Conservation (phyloP, 2,797 vertebrate genomes). For the Sebastes miniatus region DNA sequence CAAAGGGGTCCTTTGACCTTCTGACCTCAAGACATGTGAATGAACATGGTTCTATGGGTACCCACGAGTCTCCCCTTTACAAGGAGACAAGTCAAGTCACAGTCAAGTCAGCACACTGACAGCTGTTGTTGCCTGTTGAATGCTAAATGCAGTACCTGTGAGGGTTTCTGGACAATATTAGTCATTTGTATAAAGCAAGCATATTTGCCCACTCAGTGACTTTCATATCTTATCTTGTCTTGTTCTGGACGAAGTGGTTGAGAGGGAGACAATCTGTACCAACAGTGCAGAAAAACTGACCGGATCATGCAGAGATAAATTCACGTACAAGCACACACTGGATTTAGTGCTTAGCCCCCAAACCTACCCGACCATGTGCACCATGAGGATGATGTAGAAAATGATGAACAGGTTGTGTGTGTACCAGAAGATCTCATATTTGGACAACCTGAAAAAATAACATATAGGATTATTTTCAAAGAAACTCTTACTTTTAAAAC, state of each 20-base stretch:
- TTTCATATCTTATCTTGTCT: background rate
- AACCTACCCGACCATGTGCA: slow-evolving; percentile 95
- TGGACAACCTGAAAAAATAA: slow-evolving; percentile 85
- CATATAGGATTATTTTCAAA: background rate
- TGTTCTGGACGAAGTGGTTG: background rate
- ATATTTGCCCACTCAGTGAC: background rate
- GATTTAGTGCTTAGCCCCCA: background rate
- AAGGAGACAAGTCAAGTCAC: too few relatives aligned
- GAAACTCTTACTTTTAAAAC: background rate
- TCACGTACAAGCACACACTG: background rate
- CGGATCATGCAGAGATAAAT: background rate
- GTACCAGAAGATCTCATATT: slow-evolving; percentile 98
- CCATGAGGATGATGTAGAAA: slow-evolving; percentile 94
- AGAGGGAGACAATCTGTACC: background rate
- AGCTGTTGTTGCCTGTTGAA: too few relatives aligned
- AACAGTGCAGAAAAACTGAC: background rate
- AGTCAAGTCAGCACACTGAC: too few relatives aligned
- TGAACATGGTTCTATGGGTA: too few relatives aligned
- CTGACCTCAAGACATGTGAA: too few relatives aligned
- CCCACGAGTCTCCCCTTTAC: too few relatives aligned
- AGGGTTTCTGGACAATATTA: too few relatives aligned
- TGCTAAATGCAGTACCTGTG: too few relatives aligned
- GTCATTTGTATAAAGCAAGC: too few relatives aligned
- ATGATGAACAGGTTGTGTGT: slow-evolving; percentile 98
- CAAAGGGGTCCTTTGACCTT: too few relatives aligned